Percentiles rank a stretch among this genome's conserved stretches.
These are phyloP conservation scores for Xiphophorus hellerii DNA, from an alignment of 2,113 vertebrate genomes.

Conservation along the genomic window DNA sequence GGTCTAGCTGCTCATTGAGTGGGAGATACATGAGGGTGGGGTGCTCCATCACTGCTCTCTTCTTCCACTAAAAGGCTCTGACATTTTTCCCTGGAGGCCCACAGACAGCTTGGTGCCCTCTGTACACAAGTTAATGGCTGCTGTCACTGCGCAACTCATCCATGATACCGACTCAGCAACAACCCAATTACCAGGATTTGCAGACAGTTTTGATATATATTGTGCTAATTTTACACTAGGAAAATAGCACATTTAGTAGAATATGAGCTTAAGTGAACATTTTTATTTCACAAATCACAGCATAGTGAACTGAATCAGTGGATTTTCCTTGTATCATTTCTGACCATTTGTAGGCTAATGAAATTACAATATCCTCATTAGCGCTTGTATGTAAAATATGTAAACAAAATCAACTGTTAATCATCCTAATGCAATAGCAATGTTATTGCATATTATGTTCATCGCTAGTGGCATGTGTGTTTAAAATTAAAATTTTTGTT, in stretches of 20 bases:
- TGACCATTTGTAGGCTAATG: background rate
- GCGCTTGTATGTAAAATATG: background rate
- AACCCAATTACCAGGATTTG: constrained; percentile 68
- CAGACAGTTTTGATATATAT: constrained; percentile 45
- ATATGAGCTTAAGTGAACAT: background rate
- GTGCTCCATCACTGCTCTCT: constrained; percentile 69
- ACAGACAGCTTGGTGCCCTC: constrained; percentile 64
- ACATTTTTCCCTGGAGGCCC: constrained; percentile 72
- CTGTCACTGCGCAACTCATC: constrained; percentile 74
- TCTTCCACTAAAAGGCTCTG: constrained; percentile 76
- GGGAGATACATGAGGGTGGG: constrained; percentile 65
- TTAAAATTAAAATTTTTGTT: background rate
- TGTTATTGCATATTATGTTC: too few relatives aligned
- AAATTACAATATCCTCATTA: background rate
- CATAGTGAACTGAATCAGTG: background rate
- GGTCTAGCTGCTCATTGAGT: constrained; percentile 61
- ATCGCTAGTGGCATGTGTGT: too few relatives aligned
- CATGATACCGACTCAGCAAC: constrained; percentile 60
- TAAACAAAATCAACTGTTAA: background rate
- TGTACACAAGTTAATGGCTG: constrained; percentile 75
- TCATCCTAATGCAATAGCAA: too few relatives aligned
- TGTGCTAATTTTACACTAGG: constrained; percentile 21
- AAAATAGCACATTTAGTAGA: background rate
- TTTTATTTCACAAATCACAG: background rate
- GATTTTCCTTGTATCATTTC: background rate